Base-by-base conservation (phyloP, 2,888 invertebrate genomes). In the Tribolium freemani region DNA sequence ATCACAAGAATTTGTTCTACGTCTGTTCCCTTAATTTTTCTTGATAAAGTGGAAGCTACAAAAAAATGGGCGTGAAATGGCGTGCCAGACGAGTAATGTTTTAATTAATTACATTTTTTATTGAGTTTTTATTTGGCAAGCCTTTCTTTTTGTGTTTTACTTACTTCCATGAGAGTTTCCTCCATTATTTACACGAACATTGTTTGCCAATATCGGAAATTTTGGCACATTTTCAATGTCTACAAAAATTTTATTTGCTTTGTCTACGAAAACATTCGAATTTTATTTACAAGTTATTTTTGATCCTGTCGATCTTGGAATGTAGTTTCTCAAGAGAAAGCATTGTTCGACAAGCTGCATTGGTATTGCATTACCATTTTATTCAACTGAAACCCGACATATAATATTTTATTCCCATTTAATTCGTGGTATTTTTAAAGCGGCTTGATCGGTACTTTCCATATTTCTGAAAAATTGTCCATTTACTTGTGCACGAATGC, bases 401-500 rank as follows among this genome's bases (percentile, higher is more conserved):
- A 31, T n/a, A 5, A 5, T 38, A 38, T 38, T 38, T 38, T 38
- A 38, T 38, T 8, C 8, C 5, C 38, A 38, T 38, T 38, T 38
- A n/a, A 6, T n/a, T 48, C 26, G 26, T 3, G 26, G 1, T 16
- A 16, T 16, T 16, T 16, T 16, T 16, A 16, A 16, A 16, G 16
- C n/a, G n/a, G n/a, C n/a, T n/a, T n/a, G n/a, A 21, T 3, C 21
- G 21, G 2, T 21, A 21, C 26, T 26, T 38, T 38, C 8, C 8
- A n/a, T 9, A 38, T 38, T 38, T 38, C 30, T 30, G 31, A 31
- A 63, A 63, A 63, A 51, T 61, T 10, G 50, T 13, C 21, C n/a
- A n/a, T 63, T 63, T 63, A 31, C 63, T 63, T 46, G 60, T 26
- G 21, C 46, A 46, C 60, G 30, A 50, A 63, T 30, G 51, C 63